A percentile compares a stretch with the other conserved stretches of the same genome.
phyloP scores from a whole-genome alignment of 2,888 invertebrate species.

The Chesias legatella region DNA sequence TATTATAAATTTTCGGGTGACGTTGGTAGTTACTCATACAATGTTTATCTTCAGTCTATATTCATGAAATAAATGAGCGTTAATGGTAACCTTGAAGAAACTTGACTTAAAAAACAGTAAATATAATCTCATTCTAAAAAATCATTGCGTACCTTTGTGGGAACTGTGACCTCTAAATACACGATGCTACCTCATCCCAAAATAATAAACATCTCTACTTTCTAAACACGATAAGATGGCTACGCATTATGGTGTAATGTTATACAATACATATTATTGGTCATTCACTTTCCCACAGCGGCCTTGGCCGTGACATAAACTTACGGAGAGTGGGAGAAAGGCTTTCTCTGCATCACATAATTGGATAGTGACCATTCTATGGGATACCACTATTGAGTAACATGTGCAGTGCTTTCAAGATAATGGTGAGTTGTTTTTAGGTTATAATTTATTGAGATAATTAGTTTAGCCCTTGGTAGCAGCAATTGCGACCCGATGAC shows the following conservation, averaged over 20 bases:
- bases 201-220: conserved; percentile 12
- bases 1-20: no score
- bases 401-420: conserved; percentile 13
- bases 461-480: no score
- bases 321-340: conserved; percentile 42
- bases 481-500: no score
- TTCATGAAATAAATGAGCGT: no score
- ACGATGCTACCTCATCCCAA: not conserved
- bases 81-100: no score
- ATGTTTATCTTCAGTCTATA: no score
- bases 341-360: conserved; percentile 33
- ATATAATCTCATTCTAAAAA: no score
- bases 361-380: conserved; percentile 13
- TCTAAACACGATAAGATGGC: conserved; percentile 9
- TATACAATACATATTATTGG: conserved; percentile 15
- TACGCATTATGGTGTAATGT: conserved; percentile 19
- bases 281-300: conserved; percentile 29
- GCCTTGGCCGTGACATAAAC: conserved; percentile 32
- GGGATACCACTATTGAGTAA: conserved; percentile 15
- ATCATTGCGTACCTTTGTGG: no score
- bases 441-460: conserved; percentile 8
- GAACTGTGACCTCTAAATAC: no score
- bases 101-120: no score
- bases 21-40: no score
- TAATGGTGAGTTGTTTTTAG: conserved; percentile 17